Evolutionary conservation across 2,113 vertebrate species (phyloP), one percentile per base, ranked within the genome.

Genomic region (Nyctibius bracteatus): DNA sequence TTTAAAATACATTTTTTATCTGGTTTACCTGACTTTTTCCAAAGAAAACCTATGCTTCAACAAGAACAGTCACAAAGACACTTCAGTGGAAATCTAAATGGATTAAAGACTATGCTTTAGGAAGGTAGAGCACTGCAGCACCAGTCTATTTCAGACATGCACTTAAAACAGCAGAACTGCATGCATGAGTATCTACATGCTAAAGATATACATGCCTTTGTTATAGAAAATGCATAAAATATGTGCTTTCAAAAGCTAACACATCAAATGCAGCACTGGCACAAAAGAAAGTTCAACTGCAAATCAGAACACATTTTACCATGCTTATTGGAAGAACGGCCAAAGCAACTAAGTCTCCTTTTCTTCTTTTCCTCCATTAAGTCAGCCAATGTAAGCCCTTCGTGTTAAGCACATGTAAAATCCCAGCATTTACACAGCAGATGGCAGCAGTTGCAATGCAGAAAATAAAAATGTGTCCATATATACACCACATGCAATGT

Each of bases 311-410:
- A 96, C 96, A 97, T 99, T 98, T 99, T 99, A 99, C 99, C 99
- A 97, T 99, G 99, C 98, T 99, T 99, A 97, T 98, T 99, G 97
- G 99, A 98, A 98, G 98, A 99, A 98, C 99, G 99, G 97, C 98
- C 99, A 98, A 99, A 99, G 98, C 98, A 99, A 94, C 98, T 98
- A 98, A 99, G 99, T 98, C 98, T 99, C 98, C 98, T 99, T 98
- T 99, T 99, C 99, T 99, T 99, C 99, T 99, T 99, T 90, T 99
- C 98, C 83, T 98, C 99, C 96, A 99, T 99, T 96, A 99, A 98
- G 98, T 99, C 99, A 88, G 99, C 99, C 98, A 99, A 97, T 44
- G 99, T 99, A 97, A 99, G 98, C 98, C 99, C 99, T 99, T 99
- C 93, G 98, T 97, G 98, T 98, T 97, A 98, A 98, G 98, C 95